phyloP scores from a whole-genome alignment of 2,113 vertebrate species.

The Notarius lentiginosus region DNA sequence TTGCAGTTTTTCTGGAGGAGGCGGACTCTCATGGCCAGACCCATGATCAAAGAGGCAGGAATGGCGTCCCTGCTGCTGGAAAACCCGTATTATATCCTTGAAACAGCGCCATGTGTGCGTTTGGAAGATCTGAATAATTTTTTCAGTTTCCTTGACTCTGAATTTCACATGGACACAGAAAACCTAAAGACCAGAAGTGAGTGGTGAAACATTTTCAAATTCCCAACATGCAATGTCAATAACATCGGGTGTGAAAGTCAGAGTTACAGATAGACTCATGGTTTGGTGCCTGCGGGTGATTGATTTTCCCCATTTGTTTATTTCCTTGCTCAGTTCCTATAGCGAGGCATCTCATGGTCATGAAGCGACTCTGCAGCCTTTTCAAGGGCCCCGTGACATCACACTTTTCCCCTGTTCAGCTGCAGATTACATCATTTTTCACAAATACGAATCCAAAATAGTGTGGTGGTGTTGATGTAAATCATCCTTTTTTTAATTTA shows the following conservation, averaged over 20 bases:
- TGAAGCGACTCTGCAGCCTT: background rate
- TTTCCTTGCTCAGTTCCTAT: too few relatives aligned
- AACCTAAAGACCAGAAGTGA: conserved; percentile 97
- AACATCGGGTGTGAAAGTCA: background rate
- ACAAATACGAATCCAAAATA: background rate
- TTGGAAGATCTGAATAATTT: background rate
- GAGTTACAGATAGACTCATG: background rate
- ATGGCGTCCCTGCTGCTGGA: conserved; percentile 95
- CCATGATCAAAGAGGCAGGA: conserved; percentile 94
- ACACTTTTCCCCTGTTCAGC: background rate
- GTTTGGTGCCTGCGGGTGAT: background rate
- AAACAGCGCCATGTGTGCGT: background rate
- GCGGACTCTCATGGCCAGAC: conserved; percentile 90
- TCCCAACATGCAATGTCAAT: background rate
- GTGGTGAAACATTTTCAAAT: conserved; percentile 61
- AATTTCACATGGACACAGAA: conserved; percentile 88
- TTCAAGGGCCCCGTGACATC: too few relatives aligned
- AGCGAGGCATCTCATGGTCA: background rate
- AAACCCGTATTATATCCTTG: conserved; percentile 99
- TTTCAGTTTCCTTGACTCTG: conserved; percentile 77
- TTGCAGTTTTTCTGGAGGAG: conserved; percentile 92
- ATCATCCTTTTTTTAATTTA: background rate
- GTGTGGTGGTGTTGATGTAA: background rate
- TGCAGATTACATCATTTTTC: background rate
- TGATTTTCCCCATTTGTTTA: too few relatives aligned